These are phyloP conservation scores for Parauchenoglanis ngamensis DNA, from an alignment of 2,797 vertebrate genomes.

Conservation along the genomic window DNA sequence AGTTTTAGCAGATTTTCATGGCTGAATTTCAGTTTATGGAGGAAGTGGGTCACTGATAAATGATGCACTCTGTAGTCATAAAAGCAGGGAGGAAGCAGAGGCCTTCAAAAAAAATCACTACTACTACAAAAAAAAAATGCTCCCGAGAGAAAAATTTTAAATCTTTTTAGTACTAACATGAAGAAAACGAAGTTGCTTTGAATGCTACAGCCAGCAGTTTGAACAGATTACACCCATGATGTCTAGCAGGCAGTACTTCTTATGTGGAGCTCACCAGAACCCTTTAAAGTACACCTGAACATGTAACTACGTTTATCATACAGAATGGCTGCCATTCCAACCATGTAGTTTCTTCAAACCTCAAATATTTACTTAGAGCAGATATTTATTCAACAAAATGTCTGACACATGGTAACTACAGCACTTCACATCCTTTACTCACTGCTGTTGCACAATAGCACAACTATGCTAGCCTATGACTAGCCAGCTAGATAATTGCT, in stretches of 20 bases:
- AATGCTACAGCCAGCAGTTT: neutral
- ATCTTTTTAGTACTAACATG: neutral
- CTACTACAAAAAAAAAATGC: neutral
- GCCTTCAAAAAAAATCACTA: neutral
- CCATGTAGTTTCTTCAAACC: neutral
- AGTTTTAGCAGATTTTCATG: neutral
- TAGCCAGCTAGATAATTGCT: neutral
- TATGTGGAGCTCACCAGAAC: neutral
- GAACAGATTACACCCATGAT: neutral
- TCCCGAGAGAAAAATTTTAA: neutral
- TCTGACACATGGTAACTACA: too few species aligned
- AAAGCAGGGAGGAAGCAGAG: neutral
- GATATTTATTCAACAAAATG: neutral
- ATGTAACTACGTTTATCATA: neutral
- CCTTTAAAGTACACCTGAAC: neutral
- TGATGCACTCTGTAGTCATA: conserved; percentile 15
- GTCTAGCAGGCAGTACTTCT: neutral
- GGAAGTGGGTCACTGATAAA: conserved; percentile 28
- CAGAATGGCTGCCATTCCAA: neutral
- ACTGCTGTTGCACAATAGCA: neutral
- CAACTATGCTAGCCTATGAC: neutral
- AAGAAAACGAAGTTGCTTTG: neutral
- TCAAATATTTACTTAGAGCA: neutral
- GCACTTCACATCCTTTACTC: neutral
- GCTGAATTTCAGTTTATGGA: conserved; percentile 5